These are phyloP conservation scores for Aporrectodea caliginosa DNA, from an alignment of 1,140 invertebrate species.

Conservation along the genomic window DNA sequence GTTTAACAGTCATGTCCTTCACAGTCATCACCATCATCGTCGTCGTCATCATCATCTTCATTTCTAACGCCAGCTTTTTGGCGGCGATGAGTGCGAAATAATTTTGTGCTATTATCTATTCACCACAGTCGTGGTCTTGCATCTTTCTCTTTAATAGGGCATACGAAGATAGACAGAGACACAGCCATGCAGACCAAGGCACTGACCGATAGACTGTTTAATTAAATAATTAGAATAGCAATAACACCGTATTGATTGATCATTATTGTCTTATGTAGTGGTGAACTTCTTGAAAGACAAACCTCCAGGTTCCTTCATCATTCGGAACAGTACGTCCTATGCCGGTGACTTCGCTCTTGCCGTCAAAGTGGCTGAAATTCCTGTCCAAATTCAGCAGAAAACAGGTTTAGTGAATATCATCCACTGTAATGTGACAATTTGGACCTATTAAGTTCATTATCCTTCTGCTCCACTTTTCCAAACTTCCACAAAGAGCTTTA, in stretches of 20 bases:
- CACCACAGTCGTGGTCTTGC: background rate
- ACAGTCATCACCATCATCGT: no score
- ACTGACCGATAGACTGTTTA: background rate
- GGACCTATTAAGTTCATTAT: no score
- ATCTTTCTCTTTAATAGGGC: background rate
- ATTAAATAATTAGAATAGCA: background rate
- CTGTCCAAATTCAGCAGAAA: slow-evolving; percentile 63
- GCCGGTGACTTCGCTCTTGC: slow-evolving; percentile 95
- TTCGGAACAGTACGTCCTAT: slow-evolving; percentile 89
- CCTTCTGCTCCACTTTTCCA: no score
- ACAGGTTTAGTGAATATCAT: no score
- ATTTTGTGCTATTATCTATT: background rate
- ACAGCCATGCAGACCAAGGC: background rate
- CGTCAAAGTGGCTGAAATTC: slow-evolving; percentile 77
- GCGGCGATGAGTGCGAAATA: no score
- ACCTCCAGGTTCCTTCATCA: slow-evolving; percentile 88
- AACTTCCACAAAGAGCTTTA: no score
- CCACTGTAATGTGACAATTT: no score
- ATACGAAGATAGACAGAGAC: background rate
- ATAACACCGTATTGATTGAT: background rate
- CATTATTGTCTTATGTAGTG: slow-evolving; percentile 63
- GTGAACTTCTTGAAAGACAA: slow-evolving; percentile 82
- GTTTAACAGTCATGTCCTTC: no score
- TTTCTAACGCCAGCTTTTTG: no score
- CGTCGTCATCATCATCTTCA: no score